Percentiles rank a stretch among this genome's conserved stretches.
These are phyloP conservation scores for Eremophila alpestris DNA, from an alignment of 2,797 vertebrate species.

Conservation along the genomic window DNA sequence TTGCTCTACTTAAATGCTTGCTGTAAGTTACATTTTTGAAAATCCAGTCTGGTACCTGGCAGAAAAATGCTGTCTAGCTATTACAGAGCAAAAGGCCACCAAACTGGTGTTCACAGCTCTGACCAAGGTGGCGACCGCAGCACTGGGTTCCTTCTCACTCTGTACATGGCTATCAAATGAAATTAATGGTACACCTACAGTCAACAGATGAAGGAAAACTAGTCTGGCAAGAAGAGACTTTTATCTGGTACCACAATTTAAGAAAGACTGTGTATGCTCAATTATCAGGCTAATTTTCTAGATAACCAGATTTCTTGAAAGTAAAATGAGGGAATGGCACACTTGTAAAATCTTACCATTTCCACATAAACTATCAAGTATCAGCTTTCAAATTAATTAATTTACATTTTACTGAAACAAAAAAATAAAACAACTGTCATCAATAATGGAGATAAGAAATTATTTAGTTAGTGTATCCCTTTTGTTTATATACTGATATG, in stretches of 20 bases:
- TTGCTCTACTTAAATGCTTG: not conserved
- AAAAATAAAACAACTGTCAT: not conserved
- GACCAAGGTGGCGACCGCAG: constrained; percentile 3
- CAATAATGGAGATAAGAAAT: not conserved
- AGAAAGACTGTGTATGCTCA: not conserved
- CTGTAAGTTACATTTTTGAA: not conserved
- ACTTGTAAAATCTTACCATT: not conserved
- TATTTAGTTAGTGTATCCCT: not conserved
- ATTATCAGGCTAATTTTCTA: constrained; percentile 4
- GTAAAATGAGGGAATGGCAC: not conserved
- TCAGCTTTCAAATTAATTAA: not conserved
- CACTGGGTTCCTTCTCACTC: not conserved
- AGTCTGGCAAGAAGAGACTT: not conserved
- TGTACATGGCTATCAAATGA: not conserved
- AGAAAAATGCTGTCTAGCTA: constrained; percentile 15
- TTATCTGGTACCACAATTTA: not conserved
- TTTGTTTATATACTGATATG: not conserved
- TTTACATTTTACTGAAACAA: constrained; percentile 35
- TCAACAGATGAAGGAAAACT: constrained; percentile 21
- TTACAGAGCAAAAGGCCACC: constrained; percentile 37
- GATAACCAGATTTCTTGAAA: constrained; percentile 33
- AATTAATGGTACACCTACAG: constrained; percentile 35
- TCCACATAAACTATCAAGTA: constrained; percentile 20
- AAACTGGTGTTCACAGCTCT: not conserved
- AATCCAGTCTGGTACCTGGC: constrained; percentile 41